phyloP scores from a whole-genome alignment of 2,113 vertebrate species.

The Tor tambroides region DNA sequence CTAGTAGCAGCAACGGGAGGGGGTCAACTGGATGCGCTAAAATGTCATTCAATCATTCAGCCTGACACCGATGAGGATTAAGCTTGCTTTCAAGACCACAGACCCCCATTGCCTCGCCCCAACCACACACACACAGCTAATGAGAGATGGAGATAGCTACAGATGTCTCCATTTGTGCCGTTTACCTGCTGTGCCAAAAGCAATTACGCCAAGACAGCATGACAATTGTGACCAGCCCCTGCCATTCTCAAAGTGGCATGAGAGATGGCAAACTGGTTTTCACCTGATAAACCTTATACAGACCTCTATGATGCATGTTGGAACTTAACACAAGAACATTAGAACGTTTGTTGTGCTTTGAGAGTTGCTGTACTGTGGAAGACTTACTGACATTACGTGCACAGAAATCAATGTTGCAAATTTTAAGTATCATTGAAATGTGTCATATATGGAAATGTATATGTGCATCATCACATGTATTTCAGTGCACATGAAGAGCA shows the following conservation, averaged over 20 bases:
- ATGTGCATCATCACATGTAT: neutral
- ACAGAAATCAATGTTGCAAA: neutral
- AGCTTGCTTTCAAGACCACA: constrained; percentile 50
- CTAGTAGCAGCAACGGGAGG: neutral
- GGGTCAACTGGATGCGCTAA: constrained; percentile 24
- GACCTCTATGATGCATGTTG: neutral
- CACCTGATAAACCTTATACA: neutral
- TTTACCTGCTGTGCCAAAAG: constrained; percentile 51
- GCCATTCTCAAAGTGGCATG: constrained; percentile 34
- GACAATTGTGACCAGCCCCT: constrained; percentile 18
- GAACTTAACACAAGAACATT: neutral
- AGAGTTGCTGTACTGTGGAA: neutral
- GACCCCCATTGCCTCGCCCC: neutral
- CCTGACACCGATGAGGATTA: constrained; percentile 52
- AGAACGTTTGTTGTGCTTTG: neutral
- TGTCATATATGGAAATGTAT: neutral
- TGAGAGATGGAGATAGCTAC: constrained; percentile 46
- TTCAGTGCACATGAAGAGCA: neutral
- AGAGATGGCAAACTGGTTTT: neutral
- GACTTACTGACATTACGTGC: neutral
- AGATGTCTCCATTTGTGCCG: constrained; percentile 48
- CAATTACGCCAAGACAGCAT: constrained; percentile 42
- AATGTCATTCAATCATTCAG: constrained; percentile 48
- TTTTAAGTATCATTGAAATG: neutral
- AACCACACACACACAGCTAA: constrained; percentile 32